phyloP scores from a whole-genome alignment of 2,888 invertebrate genomes.

The Tipula unca region DNA sequence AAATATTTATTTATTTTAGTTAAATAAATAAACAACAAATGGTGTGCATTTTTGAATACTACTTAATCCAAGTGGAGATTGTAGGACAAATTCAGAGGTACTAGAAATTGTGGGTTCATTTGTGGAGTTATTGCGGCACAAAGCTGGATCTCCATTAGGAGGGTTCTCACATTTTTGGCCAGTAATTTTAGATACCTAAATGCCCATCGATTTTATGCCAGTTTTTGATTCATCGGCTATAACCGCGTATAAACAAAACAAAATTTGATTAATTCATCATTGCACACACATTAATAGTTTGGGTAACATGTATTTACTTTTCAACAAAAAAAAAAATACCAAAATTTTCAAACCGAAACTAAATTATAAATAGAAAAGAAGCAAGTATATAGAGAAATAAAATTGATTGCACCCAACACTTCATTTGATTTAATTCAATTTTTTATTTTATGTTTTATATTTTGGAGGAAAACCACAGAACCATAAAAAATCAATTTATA shows the following conservation, averaged over 20 bases:
- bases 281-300: background rate
- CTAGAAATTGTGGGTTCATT: too few relatives aligned
- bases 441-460: background rate
- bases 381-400: background rate
- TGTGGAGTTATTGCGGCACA: too few relatives aligned
- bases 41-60: too few relatives aligned
- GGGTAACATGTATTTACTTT: background rate
- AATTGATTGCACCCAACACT: background rate
- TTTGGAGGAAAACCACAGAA: background rate
- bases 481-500: conserved; percentile 8
- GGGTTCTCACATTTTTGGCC: too few relatives aligned
- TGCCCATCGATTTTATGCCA: background rate
- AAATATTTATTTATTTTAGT: too few relatives aligned
- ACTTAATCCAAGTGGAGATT: too few relatives aligned
- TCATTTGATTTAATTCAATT: background rate
- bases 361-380: background rate
- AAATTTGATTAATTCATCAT: background rate
- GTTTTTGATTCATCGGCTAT: background rate
- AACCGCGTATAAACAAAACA: background rate
- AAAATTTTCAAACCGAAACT: background rate
- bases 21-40: too few relatives aligned
- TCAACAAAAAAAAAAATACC: background rate
- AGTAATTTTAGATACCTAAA: background rate
- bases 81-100: too few relatives aligned
- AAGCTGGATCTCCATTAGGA: too few relatives aligned